Percentiles rank a stretch among this genome's conserved stretches.
Conservation (phyloP, 2,113 vertebrate species). For the Ptychochromis oligacanthus region DNA sequence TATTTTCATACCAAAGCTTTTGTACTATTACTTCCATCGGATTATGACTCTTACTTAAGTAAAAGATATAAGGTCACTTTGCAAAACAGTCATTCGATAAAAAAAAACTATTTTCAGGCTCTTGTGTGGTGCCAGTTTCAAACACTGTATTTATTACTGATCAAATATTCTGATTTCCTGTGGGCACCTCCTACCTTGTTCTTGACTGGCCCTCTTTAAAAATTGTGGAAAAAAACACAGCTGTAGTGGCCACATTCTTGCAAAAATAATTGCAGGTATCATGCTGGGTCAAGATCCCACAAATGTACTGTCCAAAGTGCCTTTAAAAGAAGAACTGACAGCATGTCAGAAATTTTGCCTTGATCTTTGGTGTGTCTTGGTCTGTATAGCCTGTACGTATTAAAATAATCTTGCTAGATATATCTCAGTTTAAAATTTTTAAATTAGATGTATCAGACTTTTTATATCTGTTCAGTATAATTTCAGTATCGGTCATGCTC, state of each 20-base stretch:
- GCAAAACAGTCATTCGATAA: neutral
- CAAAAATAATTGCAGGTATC: too few species aligned
- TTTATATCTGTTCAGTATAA: neutral
- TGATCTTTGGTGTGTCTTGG: neutral
- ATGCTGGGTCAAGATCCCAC: too few species aligned
- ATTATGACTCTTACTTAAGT: neutral
- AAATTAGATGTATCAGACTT: neutral
- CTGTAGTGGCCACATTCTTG: neutral
- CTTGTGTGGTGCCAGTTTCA: neutral
- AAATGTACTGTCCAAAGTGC: neutral
- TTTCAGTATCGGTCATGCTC: neutral
- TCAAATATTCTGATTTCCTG: too few species aligned
- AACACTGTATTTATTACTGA: neutral
- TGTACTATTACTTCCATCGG: neutral
- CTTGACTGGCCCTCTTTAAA: neutral
- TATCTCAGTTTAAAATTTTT: neutral
- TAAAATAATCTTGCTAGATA: neutral
- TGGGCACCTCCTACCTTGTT: slow-evolving; percentile 4
- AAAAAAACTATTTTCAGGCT: slow-evolving; percentile 5
- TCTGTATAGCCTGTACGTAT: neutral
- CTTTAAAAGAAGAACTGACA: neutral
- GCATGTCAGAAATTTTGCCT: neutral
- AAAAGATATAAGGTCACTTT: neutral
- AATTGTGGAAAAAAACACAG: neutral
- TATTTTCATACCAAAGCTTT: neutral